Evolutionary conservation across 2,797 vertebrate species (phyloP).

Genomic region (Luscinia megarhynchos): DNA sequence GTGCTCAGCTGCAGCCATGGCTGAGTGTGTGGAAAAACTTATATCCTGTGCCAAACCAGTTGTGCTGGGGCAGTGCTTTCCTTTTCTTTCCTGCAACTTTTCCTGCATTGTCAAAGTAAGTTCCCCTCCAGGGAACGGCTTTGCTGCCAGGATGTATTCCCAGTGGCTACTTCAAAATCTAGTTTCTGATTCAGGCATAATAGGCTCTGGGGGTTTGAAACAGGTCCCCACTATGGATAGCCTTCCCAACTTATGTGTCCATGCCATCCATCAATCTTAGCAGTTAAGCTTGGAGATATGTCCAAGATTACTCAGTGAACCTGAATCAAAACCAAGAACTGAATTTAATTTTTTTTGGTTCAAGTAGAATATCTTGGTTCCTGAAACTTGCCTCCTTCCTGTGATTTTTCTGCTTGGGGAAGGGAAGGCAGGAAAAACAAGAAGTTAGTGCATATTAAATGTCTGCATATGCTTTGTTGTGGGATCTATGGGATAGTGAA

Average conservation of each 20-base stretch:
- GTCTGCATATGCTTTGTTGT: not conserved
- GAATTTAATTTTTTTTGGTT: not conserved
- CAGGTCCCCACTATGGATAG: not conserved
- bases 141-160: not conserved
- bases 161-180: not conserved
- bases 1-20: accelerated
- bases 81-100: not conserved
- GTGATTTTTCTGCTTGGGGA: not conserved
- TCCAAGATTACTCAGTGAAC: not conserved
- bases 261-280: not conserved
- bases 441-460: not conserved
- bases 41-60: not conserved
- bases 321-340: not conserved
- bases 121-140: not conserved
- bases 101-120: not conserved
- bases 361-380: not conserved
- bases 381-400: not conserved
- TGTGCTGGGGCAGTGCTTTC: not conserved
- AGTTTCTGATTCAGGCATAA: not conserved
- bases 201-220: not conserved
- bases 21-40: not conserved
- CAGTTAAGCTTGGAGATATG: not conserved
- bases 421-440: not conserved
- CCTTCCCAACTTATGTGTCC: not conserved
- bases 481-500: not conserved